Percentiles rank a stretch among this genome's conserved stretches.
Conservation (phyloP, 2,113 vertebrate genomes). For the Pavo muticus region DNA sequence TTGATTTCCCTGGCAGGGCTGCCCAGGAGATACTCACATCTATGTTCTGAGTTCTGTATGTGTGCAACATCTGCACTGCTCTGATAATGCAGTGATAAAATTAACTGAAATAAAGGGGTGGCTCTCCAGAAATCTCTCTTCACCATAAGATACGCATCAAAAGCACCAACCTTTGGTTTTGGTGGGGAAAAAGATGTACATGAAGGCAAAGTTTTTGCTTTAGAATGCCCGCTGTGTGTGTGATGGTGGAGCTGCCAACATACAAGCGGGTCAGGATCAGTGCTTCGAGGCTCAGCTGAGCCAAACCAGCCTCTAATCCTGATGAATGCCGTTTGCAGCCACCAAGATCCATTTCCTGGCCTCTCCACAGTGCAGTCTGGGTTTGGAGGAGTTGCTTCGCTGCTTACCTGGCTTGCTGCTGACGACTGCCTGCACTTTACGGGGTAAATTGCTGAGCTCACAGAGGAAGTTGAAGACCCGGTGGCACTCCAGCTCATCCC, state of each 20-base stretch:
- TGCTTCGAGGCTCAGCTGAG: not conserved
- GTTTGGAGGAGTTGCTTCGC: not conserved
- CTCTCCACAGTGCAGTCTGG: rapidly evolving
- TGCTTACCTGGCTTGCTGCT: slow-evolving; percentile 85
- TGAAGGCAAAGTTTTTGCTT: not conserved
- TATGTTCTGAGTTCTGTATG: rapidly evolving
- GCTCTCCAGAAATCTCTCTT: not conserved
- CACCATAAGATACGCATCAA: not conserved
- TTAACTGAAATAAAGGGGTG: too few relatives aligned
- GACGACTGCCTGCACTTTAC: slow-evolving; percentile 81
- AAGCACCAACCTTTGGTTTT: not conserved
- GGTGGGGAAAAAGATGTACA: not conserved
- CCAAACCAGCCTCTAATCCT: not conserved
- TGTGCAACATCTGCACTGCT: rapidly evolving
- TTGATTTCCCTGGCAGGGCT: not conserved
- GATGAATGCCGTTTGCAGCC: not conserved
- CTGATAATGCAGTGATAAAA: not conserved
- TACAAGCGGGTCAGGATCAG: rapidly evolving
- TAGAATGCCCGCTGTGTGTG: rapidly evolving
- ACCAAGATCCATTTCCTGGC: not conserved
- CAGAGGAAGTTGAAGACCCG: slow-evolving; percentile 89
- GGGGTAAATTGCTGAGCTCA: slow-evolving; percentile 81
- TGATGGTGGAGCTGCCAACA: rapidly evolving
- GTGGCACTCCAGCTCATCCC: slow-evolving; percentile 91
- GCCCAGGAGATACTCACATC: not conserved